Evolutionary conservation across 1,140 invertebrate species (phyloP), one percentile per base, ranked within the genome.

Genomic region (Drosophila pseudoobscura): DNA sequence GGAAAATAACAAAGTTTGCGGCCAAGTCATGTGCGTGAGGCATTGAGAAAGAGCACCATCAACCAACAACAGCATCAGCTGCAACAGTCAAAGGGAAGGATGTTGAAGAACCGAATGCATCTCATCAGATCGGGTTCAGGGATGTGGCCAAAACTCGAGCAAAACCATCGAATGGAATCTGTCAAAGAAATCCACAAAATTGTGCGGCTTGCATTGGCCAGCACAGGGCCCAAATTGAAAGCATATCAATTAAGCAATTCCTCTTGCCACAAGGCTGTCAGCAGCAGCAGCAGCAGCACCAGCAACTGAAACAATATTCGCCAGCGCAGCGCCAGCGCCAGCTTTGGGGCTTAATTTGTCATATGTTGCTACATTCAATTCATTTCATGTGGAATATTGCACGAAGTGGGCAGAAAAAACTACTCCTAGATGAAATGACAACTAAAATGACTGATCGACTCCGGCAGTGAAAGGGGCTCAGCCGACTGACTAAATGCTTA

Each of bases 1-100:
- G 59, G 53, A 60, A 82, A 82, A 78, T 78, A 82, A 63, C 65
- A 78, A 85, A 85, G 55, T 88, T 85, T 82, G 82, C 29, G 83
- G 70, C 75, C 69, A 75, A 82, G 78, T 85, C 82, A 78, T 85
- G 80, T 87, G 80, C 80, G 82, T 87, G 73, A 58, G 39, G 80
- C 72, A 87, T 87, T 85, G 77, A 70, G 68, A 77, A 61, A 58
- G 80, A 64, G 41, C 41, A 20, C n/a, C 44, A 35, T 17, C n/a
- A 24, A 4, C 24, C 15, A 41, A 24, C 3, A n/a, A 26, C 7
- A 29, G 51, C 49, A 3, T 3, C 50, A 64, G 51, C 60, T 68
- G 57, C 61, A 63, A 62, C 57, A 63, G 63, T 20, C 24, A 49
- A 49, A 56, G 22, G 26, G 22, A 51, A 74, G 54, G 3, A 20